Percentiles rank a stretch among this genome's conserved stretches.
phyloP scores from a whole-genome alignment of 2,888 invertebrate species.

The Agriopis marginaria region DNA sequence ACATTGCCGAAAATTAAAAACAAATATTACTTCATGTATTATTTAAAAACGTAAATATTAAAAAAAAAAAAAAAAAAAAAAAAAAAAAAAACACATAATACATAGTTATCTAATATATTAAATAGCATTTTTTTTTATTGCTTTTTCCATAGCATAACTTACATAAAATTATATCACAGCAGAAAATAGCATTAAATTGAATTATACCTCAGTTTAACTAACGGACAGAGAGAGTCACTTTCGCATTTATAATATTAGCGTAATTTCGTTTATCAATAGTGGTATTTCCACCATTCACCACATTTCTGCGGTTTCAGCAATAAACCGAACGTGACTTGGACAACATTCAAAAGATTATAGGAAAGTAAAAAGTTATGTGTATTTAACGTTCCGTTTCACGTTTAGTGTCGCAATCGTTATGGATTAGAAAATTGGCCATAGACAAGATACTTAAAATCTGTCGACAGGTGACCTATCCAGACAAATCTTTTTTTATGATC shows the following conservation, averaged over 20 bases:
- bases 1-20: too few relatives aligned
- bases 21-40: too few relatives aligned
- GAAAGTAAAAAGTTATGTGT: conserved; percentile 17
- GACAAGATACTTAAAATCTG: background rate
- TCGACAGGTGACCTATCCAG: background rate
- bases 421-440: conserved; percentile 17
- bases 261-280: conserved; percentile 12
- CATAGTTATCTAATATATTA: too few relatives aligned
- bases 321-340: conserved; percentile 32
- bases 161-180: too few relatives aligned
- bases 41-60: too few relatives aligned
- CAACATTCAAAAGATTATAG: conserved; percentile 20
- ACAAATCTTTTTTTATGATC: too few relatives aligned
- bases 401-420: conserved; percentile 14
- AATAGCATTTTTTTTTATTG: too few relatives aligned
- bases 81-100: too few relatives aligned
- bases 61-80: too few relatives aligned
- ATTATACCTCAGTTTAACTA: background rate
- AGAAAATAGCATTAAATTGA: too few relatives aligned
- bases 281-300: conserved; percentile 20
- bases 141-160: too few relatives aligned
- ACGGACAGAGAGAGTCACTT: background rate
- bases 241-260: background rate
- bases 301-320: conserved; percentile 22
- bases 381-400: conserved; percentile 19